These are phyloP conservation scores for Stratiolaelaps scimitus DNA, from an alignment of 1,140 invertebrate species.

Conservation along the genomic window DNA sequence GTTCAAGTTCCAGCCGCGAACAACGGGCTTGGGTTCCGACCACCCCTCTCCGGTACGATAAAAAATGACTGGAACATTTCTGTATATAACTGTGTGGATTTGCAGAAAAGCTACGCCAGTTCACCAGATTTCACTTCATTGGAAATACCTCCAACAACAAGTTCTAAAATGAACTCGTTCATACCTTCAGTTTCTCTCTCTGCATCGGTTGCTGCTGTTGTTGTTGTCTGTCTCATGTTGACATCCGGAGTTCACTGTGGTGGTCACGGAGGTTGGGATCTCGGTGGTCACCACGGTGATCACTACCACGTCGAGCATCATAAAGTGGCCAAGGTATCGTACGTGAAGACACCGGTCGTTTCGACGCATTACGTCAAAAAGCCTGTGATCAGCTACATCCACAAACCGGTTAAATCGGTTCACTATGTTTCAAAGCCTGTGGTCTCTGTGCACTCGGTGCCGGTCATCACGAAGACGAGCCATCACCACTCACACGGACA, in stretches of 20 bases:
- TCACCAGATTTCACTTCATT: too few species aligned
- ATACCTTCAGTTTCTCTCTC: too few species aligned
- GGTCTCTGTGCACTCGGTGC: constrained; percentile 1
- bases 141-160: too few species aligned
- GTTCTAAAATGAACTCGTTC: too few species aligned
- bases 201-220: too few species aligned
- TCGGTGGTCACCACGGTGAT: not conserved
- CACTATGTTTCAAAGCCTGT: constrained; percentile 8
- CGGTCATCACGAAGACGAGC: not conserved
- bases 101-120: too few species aligned
- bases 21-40: too few species aligned
- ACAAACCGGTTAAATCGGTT: constrained; percentile 16
- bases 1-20: too few species aligned
- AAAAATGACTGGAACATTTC: too few species aligned
- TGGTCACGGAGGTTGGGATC: constrained; percentile 4
- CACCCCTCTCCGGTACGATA: too few species aligned
- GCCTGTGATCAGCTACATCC: constrained; percentile 23
- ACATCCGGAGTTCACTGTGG: not conserved
- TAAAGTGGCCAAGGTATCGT: constrained; percentile 4
- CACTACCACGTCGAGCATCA: not conserved
- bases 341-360: constrained; percentile 13
- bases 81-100: too few species aligned
- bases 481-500: constrained; percentile 1
- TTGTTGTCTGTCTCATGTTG: too few species aligned
- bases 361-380: constrained; percentile 26